Evolutionary conservation across 2,797 vertebrate species (phyloP).

Genomic region (Agapornis canus): DNA sequence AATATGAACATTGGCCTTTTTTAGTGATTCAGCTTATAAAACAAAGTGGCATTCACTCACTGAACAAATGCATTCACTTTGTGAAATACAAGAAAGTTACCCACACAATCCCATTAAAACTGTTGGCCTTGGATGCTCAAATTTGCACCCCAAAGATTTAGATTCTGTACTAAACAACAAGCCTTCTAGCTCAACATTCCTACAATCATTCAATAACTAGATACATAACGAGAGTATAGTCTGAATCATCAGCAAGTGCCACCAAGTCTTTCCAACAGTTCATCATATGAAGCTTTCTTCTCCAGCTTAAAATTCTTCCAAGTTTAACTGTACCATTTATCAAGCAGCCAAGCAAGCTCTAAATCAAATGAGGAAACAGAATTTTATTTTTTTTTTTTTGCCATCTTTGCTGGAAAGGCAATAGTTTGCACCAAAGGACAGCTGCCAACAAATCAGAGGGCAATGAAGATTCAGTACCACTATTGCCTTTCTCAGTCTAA

Average conservation of each 20-base stretch:
- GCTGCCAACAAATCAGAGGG: not conserved
- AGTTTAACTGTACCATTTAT: not conserved
- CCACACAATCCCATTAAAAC: not conserved
- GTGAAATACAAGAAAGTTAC: not conserved
- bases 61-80: not conserved
- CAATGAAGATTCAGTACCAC: not conserved
- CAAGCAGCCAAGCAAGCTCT: not conserved
- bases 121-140: not conserved
- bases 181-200: not conserved
- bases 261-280: not conserved
- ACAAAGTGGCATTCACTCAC: not conserved
- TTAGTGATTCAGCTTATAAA: not conserved
- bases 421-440: not conserved
- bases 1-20: fast-evolving
- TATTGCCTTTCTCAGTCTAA: not conserved
- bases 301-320: not conserved
- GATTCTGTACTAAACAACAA: not conserved
- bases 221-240: fast-evolving
- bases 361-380: not conserved
- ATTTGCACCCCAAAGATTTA: too few species aligned
- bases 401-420: not conserved
- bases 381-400: too few species aligned
- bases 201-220: not conserved
- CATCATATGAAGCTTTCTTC: not conserved
- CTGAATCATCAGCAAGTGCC: not conserved